phyloP scores from a whole-genome alignment of 2,888 invertebrate genomes.

The Tenodera sinensis region DNA sequence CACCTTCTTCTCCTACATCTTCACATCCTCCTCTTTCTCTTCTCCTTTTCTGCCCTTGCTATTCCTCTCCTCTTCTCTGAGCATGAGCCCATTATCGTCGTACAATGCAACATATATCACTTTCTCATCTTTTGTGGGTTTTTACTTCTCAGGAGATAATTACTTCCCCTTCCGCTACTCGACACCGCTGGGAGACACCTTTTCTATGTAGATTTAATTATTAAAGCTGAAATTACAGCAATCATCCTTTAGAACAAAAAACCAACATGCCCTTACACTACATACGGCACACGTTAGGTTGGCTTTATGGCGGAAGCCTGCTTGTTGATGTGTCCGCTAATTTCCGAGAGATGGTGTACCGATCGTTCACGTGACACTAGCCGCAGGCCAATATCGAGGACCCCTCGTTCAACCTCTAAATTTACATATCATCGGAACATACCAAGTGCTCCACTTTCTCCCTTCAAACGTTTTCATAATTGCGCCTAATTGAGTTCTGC shows the following conservation, averaged over 20 bases:
- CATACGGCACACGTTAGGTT: neutral
- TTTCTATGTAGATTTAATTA: neutral
- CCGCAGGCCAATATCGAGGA: neutral
- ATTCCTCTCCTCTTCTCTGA: no score
- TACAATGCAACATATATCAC: neutral
- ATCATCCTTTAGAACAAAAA: neutral
- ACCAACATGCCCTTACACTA: neutral
- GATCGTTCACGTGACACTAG: neutral
- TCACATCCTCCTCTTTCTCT: neutral
- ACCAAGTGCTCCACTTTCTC: neutral
- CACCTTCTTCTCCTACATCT: no score
- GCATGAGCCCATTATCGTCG: no score
- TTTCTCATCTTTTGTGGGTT: neutral
- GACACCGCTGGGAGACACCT: neutral
- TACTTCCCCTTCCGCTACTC: neutral
- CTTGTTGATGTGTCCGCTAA: neutral
- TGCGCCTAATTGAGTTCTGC: neutral
- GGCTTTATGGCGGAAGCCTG: neutral
- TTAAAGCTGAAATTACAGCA: neutral
- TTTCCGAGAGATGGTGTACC: neutral
- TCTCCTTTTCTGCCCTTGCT: neutral
- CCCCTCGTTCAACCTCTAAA: neutral
- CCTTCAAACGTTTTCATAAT: neutral
- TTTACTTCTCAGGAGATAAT: neutral
- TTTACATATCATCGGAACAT: neutral